Conservation (phyloP, 2,113 vertebrate genomes). For the Leucoraja erinaceus region DNA sequence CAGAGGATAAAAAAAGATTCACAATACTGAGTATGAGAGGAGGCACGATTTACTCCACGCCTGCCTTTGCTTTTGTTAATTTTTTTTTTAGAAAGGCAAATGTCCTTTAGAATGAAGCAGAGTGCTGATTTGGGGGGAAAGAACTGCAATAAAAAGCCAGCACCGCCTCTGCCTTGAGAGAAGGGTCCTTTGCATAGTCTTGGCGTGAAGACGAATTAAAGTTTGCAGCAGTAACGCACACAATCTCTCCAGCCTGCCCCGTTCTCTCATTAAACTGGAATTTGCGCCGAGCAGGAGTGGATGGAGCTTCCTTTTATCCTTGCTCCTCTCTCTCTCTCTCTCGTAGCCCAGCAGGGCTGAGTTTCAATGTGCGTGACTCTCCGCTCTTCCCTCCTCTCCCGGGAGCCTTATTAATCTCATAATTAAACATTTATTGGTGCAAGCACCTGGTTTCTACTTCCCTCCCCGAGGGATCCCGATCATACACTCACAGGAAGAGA, state of each 20-base stretch:
- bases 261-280: constrained; percentile 37
- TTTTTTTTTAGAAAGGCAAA: neutral
- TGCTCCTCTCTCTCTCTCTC: neutral
- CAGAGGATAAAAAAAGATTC: neutral
- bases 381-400: constrained; percentile 47
- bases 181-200: neutral
- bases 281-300: neutral
- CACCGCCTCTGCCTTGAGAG: neutral
- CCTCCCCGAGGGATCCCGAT: constrained; percentile 46
- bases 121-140: neutral
- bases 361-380: neutral
- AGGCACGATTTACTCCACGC: neutral
- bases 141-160: neutral
- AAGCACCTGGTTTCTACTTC: constrained; percentile 74
- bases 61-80: neutral
- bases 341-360: neutral
- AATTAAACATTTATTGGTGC: constrained; percentile 81
- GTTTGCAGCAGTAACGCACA: neutral
- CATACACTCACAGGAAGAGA: constrained; percentile 48
- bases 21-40: neutral
- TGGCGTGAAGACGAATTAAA: constrained; percentile 9
- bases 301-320: neutral
- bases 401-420: constrained; percentile 80
- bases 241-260: neutral
- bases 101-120: neutral